Conservation (phyloP, 2,797 vertebrate species). For the Muscicapa comitata region DNA sequence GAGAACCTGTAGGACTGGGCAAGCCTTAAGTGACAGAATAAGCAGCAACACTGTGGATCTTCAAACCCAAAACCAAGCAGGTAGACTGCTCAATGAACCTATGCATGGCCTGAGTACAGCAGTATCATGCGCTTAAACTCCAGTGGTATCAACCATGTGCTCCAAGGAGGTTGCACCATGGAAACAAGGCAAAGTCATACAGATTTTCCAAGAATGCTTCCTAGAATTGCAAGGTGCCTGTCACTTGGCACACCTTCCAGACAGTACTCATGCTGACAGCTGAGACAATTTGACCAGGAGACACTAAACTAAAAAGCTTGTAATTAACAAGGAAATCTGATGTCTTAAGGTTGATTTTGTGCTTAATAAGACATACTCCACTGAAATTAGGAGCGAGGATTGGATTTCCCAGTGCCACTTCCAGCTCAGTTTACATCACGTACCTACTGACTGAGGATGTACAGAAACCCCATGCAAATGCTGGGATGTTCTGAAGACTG, state of each 20-base stretch:
- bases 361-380: background rate
- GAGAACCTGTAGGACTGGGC: background rate
- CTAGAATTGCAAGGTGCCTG: background rate
- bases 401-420: background rate
- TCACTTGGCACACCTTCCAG: background rate
- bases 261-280: background rate
- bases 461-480: background rate
- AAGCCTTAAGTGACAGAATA: background rate
- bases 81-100: background rate
- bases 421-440: background rate
- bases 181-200: background rate
- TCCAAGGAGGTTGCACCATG: background rate
- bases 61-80: background rate
- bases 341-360: background rate
- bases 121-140: background rate
- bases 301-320: background rate
- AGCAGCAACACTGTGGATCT: background rate
- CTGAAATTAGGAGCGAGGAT: background rate
- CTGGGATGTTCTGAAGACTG: background rate
- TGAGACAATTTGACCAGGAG: background rate
- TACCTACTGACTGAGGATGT: background rate
- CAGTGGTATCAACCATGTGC: accelerated
- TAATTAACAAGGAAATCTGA: background rate
- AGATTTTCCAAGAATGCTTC: background rate
- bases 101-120: accelerated